These are phyloP conservation scores for Poecilobothrus nobilitatus DNA, from an alignment of 2,888 invertebrate genomes.

Conservation along the genomic window DNA sequence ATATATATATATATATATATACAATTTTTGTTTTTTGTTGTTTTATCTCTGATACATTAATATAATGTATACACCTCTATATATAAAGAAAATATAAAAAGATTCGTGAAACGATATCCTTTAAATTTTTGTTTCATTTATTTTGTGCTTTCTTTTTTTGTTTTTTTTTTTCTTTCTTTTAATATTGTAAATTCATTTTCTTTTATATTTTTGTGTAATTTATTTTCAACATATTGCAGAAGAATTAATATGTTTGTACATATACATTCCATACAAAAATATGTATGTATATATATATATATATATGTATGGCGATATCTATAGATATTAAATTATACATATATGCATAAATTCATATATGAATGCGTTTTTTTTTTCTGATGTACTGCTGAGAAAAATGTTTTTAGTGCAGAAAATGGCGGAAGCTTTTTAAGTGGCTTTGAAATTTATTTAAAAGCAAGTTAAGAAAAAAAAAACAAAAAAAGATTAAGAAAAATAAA, in stretches of 20 bases:
- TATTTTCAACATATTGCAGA: conserved; percentile 4
- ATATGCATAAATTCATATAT: background rate
- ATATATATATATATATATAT: no score
- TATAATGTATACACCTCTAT: no score
- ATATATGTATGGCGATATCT: no score
- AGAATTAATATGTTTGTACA: background rate
- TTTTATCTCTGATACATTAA: no score
- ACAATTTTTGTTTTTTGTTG: no score
- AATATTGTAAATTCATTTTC: conserved; percentile 1
- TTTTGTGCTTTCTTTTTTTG: background rate
- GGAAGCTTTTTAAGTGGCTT: conserved; percentile 6
- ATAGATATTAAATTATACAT: no score
- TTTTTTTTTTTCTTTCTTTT: background rate
- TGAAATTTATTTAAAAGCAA: background rate
- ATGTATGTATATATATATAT: no score
- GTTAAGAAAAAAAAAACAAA: background rate
- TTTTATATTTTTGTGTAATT: background rate
- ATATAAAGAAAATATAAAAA: no score
- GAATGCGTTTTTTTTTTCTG: background rate
- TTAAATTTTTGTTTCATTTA: no score
- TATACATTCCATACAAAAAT: background rate
- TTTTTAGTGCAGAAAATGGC: background rate
- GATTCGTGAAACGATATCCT: background rate
- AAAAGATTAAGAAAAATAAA: no score
- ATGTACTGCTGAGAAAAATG: background rate